Conservation (phyloP, 2,888 invertebrate species). For the Conomelus anceps region DNA sequence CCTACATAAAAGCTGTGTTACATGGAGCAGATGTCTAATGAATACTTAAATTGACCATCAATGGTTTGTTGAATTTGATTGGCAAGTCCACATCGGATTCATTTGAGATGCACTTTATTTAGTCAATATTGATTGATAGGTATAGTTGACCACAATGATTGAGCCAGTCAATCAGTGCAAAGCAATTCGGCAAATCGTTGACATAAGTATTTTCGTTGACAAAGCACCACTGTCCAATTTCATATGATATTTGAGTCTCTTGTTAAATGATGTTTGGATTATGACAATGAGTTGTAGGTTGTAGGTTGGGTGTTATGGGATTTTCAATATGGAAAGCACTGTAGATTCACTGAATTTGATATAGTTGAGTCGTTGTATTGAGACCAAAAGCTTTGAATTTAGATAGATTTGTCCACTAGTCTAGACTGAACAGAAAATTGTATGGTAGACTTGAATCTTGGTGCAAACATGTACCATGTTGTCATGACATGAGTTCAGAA, state of each 20-base stretch:
- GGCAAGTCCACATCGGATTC: not conserved
- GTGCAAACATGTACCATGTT: too few species aligned
- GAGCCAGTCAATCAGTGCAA: not conserved
- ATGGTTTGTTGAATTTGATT: not conserved
- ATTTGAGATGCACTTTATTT: not conserved
- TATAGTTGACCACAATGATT: not conserved
- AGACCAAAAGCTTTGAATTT: too few species aligned
- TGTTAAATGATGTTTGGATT: not conserved
- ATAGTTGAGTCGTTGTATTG: too few species aligned
- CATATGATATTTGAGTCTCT: not conserved
- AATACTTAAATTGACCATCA: not conserved
- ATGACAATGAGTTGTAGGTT: not conserved
- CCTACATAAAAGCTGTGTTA: not conserved
- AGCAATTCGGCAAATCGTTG: not conserved
- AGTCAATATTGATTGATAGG: not conserved
- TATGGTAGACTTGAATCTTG: too few species aligned
- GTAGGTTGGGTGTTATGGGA: not conserved
- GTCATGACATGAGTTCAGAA: too few species aligned
- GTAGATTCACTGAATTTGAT: too few species aligned
- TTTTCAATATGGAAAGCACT: too few species aligned
- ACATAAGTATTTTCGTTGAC: not conserved
- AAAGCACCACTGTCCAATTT: not conserved
- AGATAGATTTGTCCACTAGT: too few species aligned
- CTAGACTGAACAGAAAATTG: too few species aligned
- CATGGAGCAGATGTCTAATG: too few species aligned